phyloP scores from a whole-genome alignment of 2,888 invertebrate species.

The Eudemis profundana region DNA sequence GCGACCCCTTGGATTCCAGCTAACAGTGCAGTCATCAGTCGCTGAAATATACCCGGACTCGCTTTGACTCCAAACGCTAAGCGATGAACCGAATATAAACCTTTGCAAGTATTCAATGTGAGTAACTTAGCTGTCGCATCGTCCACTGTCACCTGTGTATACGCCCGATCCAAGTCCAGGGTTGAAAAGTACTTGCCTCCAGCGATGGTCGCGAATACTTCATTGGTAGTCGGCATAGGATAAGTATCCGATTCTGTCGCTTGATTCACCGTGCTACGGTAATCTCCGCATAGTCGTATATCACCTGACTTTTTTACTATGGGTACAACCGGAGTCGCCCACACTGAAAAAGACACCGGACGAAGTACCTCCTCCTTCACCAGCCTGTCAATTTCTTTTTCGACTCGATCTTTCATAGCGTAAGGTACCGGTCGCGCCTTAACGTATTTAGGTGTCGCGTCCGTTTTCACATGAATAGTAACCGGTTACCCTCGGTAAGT shows the following conservation, averaged over 20 bases:
- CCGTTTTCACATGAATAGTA: constrained; percentile 49
- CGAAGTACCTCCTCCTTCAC: constrained; percentile 31
- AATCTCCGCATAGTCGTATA: constrained; percentile 48
- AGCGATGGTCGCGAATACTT: constrained; percentile 47
- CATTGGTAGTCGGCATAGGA: constrained; percentile 47
- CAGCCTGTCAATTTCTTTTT: constrained; percentile 46
- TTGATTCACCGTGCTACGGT: constrained; percentile 48
- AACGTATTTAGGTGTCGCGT: constrained; percentile 49
- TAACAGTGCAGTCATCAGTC: constrained; percentile 44
- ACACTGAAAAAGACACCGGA: constrained; percentile 43
- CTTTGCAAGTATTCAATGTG: constrained; percentile 5
- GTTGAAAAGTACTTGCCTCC: constrained; percentile 47
- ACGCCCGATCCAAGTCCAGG: constrained; percentile 47
- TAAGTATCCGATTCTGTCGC: constrained; percentile 49
- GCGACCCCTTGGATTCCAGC: constrained; percentile 46
- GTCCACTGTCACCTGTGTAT: constrained; percentile 47
- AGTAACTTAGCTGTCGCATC: constrained; percentile 37
- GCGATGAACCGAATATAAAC: constrained; percentile 5
- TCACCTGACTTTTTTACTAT: constrained; percentile 48
- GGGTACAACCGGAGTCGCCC: constrained; percentile 54
- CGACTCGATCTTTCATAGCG: constrained; percentile 47
- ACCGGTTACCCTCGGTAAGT: constrained; percentile 48
- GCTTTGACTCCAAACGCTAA: constrained; percentile 1
- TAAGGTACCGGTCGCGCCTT: constrained; percentile 48
- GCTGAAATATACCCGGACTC: constrained; percentile 44